These are phyloP conservation scores for Scylla paramamosain DNA, from an alignment of 1,140 invertebrate species.

Conservation along the genomic window DNA sequence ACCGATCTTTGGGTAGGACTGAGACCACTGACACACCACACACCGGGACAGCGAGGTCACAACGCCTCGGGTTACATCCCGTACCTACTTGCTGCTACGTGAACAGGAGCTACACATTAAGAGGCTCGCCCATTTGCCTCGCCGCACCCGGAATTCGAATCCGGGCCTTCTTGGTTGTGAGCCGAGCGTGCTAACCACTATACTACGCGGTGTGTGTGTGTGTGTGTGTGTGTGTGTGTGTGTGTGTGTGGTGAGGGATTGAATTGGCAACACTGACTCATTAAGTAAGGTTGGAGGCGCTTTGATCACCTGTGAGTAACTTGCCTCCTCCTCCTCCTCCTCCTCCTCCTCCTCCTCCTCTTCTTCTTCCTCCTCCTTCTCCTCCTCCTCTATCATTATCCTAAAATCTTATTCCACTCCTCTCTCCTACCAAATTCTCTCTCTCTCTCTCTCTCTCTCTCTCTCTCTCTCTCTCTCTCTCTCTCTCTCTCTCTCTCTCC, in stretches of 20 bases:
- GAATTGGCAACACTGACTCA: conserved; percentile 7
- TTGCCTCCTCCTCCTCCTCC: not conserved
- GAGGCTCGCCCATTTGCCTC: no score
- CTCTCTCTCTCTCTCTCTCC: not conserved
- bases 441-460: not conserved
- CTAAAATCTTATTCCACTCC: not conserved
- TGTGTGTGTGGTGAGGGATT: not conserved
- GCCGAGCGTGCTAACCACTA: no score
- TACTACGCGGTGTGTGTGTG: no score
- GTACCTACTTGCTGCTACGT: no score
- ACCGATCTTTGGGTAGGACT: no score
- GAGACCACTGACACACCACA: no score
- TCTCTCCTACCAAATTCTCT: not conserved
- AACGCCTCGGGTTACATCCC: no score
- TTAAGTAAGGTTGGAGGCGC: not conserved
- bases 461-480: not conserved
- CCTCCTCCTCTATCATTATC: not conserved
- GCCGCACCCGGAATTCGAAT: no score
- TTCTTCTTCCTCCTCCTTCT: not conserved
- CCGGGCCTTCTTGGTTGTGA: no score
- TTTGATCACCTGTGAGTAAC: not conserved
- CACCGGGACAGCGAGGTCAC: no score
- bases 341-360: not conserved
- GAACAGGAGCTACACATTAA: no score
- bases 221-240: not conserved